Evolutionary conservation across 2,113 vertebrate genomes (phyloP), one percentile per base, ranked within the genome.

Genomic region (Serinus canaria): DNA sequence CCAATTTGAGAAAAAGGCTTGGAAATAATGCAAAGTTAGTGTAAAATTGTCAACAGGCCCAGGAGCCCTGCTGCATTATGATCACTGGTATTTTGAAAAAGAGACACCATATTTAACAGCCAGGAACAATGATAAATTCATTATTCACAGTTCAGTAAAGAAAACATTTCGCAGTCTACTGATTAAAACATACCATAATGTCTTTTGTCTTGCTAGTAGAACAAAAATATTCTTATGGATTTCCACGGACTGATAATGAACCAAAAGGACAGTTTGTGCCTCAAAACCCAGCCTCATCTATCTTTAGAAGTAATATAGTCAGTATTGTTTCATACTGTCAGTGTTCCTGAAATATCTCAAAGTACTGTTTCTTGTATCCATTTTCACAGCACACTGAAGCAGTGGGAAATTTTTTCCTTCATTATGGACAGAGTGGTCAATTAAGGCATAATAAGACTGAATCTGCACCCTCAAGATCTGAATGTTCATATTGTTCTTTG

Each of bases 21-120:
- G 58, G 79, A 93, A 94, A 95, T 95, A 93, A 93, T 82, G 44
- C 73, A 94, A 92, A 94, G 33, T 89, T 85, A 79, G 78, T 91
- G 68, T 47, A 76, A 94, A 73, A 95, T 64, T 98, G 95, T 95
- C 85, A 97, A 94, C 47, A 49, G 74, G 12, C 41, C 41, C 66
- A 66, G 69, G 31, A 95, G 23, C 10, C 53, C 77, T 93, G 28
- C 52, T 87, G n/a, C 52, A 17, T 35, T 91, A 35, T 83, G 53
- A 58, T 86, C 70, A 62, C 4, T 78, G 50, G 43, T 67, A 90
- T 58, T 76, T 79, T 82, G 62, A 56, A 89, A 81, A 91, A 94
- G 87, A 91, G 47, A 83, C 9, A 88, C 21, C 3, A 7, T 49
- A 66, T 84, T 60, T 77, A 73, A 77, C 14, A 93, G 7, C 18